Percentiles rank a stretch among this genome's conserved stretches.
Evolutionary conservation across 2,113 vertebrate species (phyloP).

Genomic region (Acanthochromis polyacanthus): DNA sequence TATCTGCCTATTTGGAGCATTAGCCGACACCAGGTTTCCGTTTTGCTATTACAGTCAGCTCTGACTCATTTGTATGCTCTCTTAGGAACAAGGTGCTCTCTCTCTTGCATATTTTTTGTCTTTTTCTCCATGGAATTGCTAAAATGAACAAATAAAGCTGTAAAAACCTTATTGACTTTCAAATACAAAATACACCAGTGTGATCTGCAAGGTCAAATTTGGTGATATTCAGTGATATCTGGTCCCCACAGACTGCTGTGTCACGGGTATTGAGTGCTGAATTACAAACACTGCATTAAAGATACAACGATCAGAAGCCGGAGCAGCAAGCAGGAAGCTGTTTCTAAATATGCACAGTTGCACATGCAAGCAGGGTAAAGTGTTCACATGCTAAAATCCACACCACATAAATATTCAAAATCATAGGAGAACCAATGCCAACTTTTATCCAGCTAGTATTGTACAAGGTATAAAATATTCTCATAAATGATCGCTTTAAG

Average conservation of each 20-base stretch:
- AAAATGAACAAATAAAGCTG: slow-evolving; percentile 72
- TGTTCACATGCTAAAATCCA: not conserved
- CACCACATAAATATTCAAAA: slow-evolving; percentile 21
- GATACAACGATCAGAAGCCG: slow-evolving; percentile 49
- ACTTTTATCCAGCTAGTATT: not conserved
- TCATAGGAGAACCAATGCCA: not conserved
- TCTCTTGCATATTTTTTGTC: slow-evolving; percentile 51
- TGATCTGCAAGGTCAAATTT: slow-evolving; percentile 66
- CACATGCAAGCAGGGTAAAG: slow-evolving; percentile 37
- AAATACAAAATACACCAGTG: slow-evolving; percentile 51
- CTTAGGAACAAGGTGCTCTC: slow-evolving; percentile 45
- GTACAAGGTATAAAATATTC: not conserved
- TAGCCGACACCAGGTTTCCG: slow-evolving; percentile 16
- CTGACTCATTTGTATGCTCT: slow-evolving; percentile 71
- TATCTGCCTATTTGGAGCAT: slow-evolving; percentile 31
- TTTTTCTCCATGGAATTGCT: slow-evolving; percentile 48
- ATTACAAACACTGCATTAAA: slow-evolving; percentile 66
- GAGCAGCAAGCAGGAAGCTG: not conserved
- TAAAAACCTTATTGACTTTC: slow-evolving; percentile 70
- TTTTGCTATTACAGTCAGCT: slow-evolving; percentile 37
- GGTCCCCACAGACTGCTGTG: slow-evolving; percentile 61
- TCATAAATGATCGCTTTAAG: not conserved
- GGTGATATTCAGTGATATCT: slow-evolving; percentile 62
- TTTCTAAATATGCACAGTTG: slow-evolving; percentile 27
- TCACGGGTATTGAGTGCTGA: slow-evolving; percentile 48